phyloP scores from a whole-genome alignment of 2,797 vertebrate genomes.

The Amniataba percoides region DNA sequence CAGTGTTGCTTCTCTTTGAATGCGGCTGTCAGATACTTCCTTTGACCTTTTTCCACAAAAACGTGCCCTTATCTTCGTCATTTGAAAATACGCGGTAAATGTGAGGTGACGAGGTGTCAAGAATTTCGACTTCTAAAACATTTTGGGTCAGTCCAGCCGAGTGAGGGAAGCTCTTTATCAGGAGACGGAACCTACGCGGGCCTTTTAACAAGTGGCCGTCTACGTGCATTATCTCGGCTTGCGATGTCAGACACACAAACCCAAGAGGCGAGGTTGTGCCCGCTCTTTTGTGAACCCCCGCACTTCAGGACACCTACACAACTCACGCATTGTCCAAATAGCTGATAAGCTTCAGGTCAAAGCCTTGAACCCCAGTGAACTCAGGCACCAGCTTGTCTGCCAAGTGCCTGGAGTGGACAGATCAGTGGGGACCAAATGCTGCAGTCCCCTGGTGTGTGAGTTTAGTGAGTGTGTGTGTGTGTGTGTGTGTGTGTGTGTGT shows the following conservation, averaged over 20 bases:
- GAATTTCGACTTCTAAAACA: neutral
- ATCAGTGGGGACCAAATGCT: constrained; percentile 81
- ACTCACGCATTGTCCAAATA: constrained; percentile 39
- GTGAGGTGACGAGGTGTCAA: neutral
- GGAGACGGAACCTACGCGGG: neutral
- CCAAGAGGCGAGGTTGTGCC: constrained; percentile 21
- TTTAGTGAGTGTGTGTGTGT: constrained; percentile 53
- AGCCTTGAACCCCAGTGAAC: constrained; percentile 72
- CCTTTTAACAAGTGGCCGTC: constrained; percentile 32
- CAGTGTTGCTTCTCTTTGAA: neutral
- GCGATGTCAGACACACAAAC: constrained; percentile 37
- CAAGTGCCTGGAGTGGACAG: constrained; percentile 56
- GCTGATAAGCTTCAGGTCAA: constrained; percentile 68
- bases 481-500: constrained; percentile 50
- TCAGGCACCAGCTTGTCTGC: constrained; percentile 81
- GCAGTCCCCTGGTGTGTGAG: constrained; percentile 66
- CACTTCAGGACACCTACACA: constrained; percentile 2
- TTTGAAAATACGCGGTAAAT: neutral
- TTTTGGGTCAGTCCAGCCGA: neutral
- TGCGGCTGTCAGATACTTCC: neutral
- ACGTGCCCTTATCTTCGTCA: neutral
- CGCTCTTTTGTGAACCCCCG: constrained; percentile 19
- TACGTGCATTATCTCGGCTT: constrained; percentile 22
- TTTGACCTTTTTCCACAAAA: neutral
- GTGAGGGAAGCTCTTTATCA: neutral